These are phyloP conservation scores for Caenorhabditis brenneri DNA, from an alignment of 1,140 invertebrate species.

Conservation along the genomic window DNA sequence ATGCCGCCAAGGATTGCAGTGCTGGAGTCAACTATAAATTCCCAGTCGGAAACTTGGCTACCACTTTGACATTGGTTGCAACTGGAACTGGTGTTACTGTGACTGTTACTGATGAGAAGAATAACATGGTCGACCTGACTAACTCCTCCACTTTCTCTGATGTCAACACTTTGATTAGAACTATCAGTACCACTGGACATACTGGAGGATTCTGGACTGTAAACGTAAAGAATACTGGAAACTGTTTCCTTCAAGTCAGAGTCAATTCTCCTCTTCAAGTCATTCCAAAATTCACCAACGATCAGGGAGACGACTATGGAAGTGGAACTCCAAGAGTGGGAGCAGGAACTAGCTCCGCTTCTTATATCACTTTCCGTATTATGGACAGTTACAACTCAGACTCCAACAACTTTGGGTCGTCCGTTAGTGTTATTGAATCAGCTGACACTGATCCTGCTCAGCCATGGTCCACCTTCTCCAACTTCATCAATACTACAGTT, in stretches of 20 bases:
- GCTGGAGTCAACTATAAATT: slow-evolving; percentile 18
- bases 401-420: slow-evolving; percentile 3
- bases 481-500: neutral
- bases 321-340: slow-evolving; percentile 27
- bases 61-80: neutral
- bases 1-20: slow-evolving; percentile 30
- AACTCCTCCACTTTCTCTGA: slow-evolving; percentile 28
- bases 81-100: slow-evolving; percentile 18
- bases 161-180: slow-evolving; percentile 12
- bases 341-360: neutral
- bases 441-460: slow-evolving; percentile 1
- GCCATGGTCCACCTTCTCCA: neutral
- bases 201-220: slow-evolving; percentile 2
- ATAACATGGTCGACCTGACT: neutral
- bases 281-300: slow-evolving; percentile 19
- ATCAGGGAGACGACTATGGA: slow-evolving; percentile 17
- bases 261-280: slow-evolving; percentile 34
- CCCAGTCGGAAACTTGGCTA: slow-evolving; percentile 14
- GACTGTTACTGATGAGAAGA: slow-evolving; percentile 18
- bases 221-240: neutral
- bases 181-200: neutral
- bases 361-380: slow-evolving; percentile 26
- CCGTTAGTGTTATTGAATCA: neutral
- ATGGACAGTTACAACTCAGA: slow-evolving; percentile 22
- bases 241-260: slow-evolving; percentile 28